phyloP scores from a whole-genome alignment of 2,888 invertebrate genomes.

The Diarsia rubi region DNA sequence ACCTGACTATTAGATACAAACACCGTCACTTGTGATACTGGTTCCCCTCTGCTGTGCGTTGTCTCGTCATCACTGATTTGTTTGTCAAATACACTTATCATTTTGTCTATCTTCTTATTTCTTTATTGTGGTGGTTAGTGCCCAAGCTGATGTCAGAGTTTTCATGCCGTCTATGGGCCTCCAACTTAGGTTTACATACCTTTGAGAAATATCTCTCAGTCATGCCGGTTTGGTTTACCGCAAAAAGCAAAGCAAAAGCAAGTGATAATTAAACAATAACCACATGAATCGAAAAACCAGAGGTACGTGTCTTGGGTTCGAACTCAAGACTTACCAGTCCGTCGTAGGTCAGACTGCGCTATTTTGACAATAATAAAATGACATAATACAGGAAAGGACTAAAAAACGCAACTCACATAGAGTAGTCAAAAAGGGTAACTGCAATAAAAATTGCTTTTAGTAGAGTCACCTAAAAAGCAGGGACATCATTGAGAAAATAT shows the following conservation, averaged over 20 bases:
- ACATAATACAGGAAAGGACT: background rate
- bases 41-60: conserved; percentile 28
- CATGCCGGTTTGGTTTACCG: too few species aligned
- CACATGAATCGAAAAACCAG: too few species aligned
- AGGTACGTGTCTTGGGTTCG: too few species aligned
- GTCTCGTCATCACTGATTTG: conserved; percentile 57
- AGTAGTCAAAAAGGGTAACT: background rate
- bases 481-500: background rate
- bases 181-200: too few species aligned
- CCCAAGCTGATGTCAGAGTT: too few species aligned
- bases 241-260: too few species aligned
- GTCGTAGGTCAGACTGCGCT: too few species aligned
- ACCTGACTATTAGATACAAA: conserved; percentile 81
- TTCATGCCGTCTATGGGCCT: too few species aligned
- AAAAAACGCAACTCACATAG: background rate
- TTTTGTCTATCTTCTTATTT: background rate
- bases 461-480: background rate
- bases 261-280: too few species aligned
- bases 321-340: too few species aligned
- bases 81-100: conserved; percentile 57
- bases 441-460: background rate
- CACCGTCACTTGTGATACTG: conserved; percentile 71
- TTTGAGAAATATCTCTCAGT: too few species aligned
- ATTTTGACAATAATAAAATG: conserved; percentile 50
- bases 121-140: too few species aligned